These are phyloP conservation scores for Furnarius figulus DNA, from an alignment of 2,113 vertebrate species.

Conservation along the genomic window DNA sequence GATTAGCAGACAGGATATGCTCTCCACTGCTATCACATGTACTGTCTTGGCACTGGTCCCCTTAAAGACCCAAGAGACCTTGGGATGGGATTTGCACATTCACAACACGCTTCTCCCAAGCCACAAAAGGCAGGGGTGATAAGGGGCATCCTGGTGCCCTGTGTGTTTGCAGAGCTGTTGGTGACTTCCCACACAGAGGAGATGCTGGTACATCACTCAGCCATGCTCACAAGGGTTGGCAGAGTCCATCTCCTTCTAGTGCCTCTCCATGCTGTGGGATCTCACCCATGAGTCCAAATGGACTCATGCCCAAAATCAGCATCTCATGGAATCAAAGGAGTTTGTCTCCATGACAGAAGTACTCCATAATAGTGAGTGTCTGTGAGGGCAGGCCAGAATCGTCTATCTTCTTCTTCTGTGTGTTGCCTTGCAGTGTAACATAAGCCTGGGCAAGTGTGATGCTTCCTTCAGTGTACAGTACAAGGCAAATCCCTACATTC, in stretches of 20 bases:
- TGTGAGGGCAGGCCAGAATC: background rate
- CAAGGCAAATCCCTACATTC: background rate
- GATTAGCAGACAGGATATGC: background rate
- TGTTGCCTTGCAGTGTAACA: background rate
- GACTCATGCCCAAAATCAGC: background rate
- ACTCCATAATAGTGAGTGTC: background rate
- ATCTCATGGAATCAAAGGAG: background rate
- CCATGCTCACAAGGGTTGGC: background rate
- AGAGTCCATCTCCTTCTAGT: background rate
- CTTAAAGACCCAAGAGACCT: background rate
- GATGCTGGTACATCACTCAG: background rate
- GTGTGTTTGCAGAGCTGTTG: background rate
- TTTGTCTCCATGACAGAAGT: background rate
- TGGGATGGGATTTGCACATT: background rate
- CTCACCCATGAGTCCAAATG: background rate
- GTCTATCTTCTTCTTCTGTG: background rate
- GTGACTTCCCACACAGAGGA: accelerated
- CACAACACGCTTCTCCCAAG: accelerated
- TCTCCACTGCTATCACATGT: background rate
- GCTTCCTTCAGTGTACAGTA: background rate
- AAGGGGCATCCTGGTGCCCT: background rate
- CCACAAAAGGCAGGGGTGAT: background rate
- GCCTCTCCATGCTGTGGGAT: background rate
- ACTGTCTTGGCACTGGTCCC: background rate
- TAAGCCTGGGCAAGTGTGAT: background rate